A percentile compares a stretch with the other conserved stretches of the same genome.
Conservation (phyloP, 2,797 vertebrate species). For the Sciurus vulgaris region DNA sequence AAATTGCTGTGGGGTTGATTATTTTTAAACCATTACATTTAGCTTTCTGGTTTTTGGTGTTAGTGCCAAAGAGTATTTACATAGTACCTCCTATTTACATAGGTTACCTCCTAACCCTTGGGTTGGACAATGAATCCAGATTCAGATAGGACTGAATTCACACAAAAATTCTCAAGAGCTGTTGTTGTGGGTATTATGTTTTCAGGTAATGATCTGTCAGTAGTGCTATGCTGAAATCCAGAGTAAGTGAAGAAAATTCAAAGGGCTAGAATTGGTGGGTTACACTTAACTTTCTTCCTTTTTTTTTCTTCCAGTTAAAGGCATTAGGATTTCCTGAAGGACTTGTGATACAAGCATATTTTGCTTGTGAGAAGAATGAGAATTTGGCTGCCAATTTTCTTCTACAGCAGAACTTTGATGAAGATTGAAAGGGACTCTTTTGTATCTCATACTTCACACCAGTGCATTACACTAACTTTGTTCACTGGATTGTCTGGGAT, state of each 20-base stretch:
- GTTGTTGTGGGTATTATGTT: background rate
- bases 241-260: background rate
- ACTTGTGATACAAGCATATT: slow-evolving; percentile 99
- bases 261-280: background rate
- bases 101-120: background rate
- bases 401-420: slow-evolving; percentile 98
- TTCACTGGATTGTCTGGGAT: slow-evolving; percentile 91
- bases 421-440: slow-evolving; percentile 92
- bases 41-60: slow-evolving; percentile 29
- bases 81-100: background rate
- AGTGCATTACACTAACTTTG: slow-evolving; percentile 92
- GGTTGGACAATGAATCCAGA: background rate
- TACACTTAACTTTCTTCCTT: slow-evolving; percentile 69
- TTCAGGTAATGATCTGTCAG: slow-evolving; percentile 2
- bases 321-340: slow-evolving; percentile 98
- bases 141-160: background rate
- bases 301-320: slow-evolving; percentile 93
- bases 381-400: slow-evolving; percentile 99
- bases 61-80: background rate
- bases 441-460: slow-evolving; percentile 89
- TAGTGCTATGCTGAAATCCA: background rate
- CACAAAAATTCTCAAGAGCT: background rate
- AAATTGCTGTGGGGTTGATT: background rate
- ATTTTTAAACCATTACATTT: slow-evolving; percentile 11
- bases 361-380: slow-evolving; percentile 99